phyloP scores from a whole-genome alignment of 2,797 vertebrate species.

The Jordanella pulchra region DNA sequence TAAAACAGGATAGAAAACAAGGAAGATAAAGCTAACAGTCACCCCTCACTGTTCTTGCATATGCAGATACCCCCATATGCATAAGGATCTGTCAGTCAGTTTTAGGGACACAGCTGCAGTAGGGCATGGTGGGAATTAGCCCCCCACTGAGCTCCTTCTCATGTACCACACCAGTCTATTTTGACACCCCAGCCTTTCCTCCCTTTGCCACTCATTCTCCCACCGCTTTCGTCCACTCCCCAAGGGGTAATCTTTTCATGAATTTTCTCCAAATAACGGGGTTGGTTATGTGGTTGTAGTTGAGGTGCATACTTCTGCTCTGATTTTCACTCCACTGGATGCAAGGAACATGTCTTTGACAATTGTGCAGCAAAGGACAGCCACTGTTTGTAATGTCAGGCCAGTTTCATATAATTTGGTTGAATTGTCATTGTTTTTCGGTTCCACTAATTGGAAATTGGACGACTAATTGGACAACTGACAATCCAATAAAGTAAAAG shows the following conservation, averaged over 20 bases:
- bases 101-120: slow-evolving; percentile 93
- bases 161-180: slow-evolving; percentile 74
- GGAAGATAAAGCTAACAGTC: slow-evolving; percentile 61
- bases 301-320: slow-evolving; percentile 72
- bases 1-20: slow-evolving; percentile 56
- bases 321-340: slow-evolving; percentile 45
- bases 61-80: slow-evolving; percentile 75
- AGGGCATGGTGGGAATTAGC: slow-evolving; percentile 93
- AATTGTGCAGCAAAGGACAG: background rate
- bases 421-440: background rate
- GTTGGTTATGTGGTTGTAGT: slow-evolving; percentile 81
- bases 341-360: slow-evolving; percentile 33
- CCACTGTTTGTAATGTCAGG: slow-evolving; percentile 10
- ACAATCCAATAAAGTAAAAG: slow-evolving; percentile 24
- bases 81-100: slow-evolving; percentile 90
- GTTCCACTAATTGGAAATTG: slow-evolving; percentile 6
- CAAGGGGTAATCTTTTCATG: slow-evolving; percentile 83
- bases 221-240: slow-evolving; percentile 69
- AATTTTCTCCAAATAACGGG: slow-evolving; percentile 90
- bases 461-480: slow-evolving; percentile 38
- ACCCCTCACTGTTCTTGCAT: slow-evolving; percentile 85
- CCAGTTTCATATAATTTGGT: slow-evolving; percentile 24
- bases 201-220: slow-evolving; percentile 78
- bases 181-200: slow-evolving; percentile 68
- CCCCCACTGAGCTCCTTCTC: slow-evolving; percentile 87